Base-by-base conservation (phyloP, 2,888 invertebrate species). In the Imbricaverruca yamaguchii region DNA sequence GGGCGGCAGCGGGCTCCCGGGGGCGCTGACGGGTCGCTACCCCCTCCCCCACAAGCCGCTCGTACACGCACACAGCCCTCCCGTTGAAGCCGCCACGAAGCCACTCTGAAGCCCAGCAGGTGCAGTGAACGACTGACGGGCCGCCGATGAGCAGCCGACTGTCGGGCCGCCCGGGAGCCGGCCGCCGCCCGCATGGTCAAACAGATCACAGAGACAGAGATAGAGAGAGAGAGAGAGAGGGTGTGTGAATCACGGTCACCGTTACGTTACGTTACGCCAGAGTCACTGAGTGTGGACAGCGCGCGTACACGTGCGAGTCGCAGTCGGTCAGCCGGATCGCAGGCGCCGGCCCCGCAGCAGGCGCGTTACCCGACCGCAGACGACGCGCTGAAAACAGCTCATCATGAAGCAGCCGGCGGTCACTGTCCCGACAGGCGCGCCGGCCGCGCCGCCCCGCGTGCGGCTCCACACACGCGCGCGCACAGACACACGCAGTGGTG, bases 221-320 rank as follows among this genome's bases (percentile, higher is more conserved):
- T 1, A 69, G 39, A 39, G 13, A 67, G 10, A 67, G 69, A 53
- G 39, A 21, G 23, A 23, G 25, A 67, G 11, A 11, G 25, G 59
- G 39, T 39, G 67, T 8, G 25, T 9, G 55, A 15, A 11, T 13
- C 12, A 59, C 59, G 15, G 59, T 59, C 59, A 59, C 59, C 74
- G 74, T 74, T 74, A 74, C 74, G 74, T 74, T 74, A 74, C 74
- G 74, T 74, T 55, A 74, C 39, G 39, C 69, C 15, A 10, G 11
- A 23, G 23, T 6, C 65, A 23, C 15, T 15, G 61, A 61, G 18
- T 18, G 61, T 61, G 61, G 18, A 61, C 61, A 67, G 69, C 69
- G 10, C 69, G 69, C 69, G 15, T 67, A 11, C 69, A 13, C 15
- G 65, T 8, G 23, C 65, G 12, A 15, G 23, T 69, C 23, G 23